Evolutionary conservation across 2,888 invertebrate species (phyloP).

Genomic region (Cosmopolites sordidus): DNA sequence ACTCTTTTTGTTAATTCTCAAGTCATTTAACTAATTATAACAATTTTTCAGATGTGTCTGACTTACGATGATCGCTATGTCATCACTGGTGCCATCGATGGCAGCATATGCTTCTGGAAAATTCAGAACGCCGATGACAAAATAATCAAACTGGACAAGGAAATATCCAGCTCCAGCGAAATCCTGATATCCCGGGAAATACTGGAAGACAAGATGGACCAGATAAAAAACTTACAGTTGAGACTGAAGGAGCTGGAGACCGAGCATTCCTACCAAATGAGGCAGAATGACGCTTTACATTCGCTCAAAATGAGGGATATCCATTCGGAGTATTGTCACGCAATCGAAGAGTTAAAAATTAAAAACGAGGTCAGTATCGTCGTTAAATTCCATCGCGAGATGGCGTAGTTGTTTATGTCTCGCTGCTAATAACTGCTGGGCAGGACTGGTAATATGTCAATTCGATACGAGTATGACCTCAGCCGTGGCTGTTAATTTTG

Average conservation of each 20-base stretch:
- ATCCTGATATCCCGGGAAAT: conserved; percentile 75
- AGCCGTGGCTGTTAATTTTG: too few relatives aligned
- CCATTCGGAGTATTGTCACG: conserved; percentile 75
- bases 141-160: conserved; percentile 68
- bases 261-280: conserved; percentile 81
- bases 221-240: conserved; percentile 60
- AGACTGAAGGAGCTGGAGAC: conserved; percentile 81
- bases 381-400: too few relatives aligned
- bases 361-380: conserved; percentile 64
- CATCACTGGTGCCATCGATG: conserved; percentile 71
- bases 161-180: conserved; percentile 73
- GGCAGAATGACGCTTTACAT: conserved; percentile 74
- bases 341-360: conserved; percentile 75
- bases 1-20: background rate
- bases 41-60: conserved; percentile 56
- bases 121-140: conserved; percentile 70
- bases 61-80: conserved; percentile 74
- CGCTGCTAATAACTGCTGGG: too few relatives aligned
- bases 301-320: conserved; percentile 77
- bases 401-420: too few relatives aligned
- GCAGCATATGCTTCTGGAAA: conserved; percentile 82
- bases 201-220: conserved; percentile 72
- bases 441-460: too few relatives aligned
- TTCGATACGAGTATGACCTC: too few relatives aligned
- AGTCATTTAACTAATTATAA: too few relatives aligned